phyloP scores from a whole-genome alignment of 2,113 vertebrate genomes.

The Terrapene triunguis region DNA sequence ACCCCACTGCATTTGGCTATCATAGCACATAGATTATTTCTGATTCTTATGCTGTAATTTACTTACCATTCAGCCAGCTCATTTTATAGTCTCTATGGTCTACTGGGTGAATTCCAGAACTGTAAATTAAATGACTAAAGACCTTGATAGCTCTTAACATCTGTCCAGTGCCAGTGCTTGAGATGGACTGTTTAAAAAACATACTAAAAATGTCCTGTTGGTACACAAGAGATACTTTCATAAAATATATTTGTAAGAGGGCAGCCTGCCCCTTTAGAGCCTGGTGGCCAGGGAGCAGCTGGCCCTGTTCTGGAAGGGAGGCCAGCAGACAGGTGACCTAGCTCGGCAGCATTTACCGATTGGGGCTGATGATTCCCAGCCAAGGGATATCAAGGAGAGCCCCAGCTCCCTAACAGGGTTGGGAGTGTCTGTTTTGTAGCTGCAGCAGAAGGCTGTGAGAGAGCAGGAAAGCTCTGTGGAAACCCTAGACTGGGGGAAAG shows the following conservation, averaged over 20 bases:
- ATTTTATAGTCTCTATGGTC: not conserved
- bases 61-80: not conserved
- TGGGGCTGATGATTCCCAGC: not conserved
- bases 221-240: not conserved
- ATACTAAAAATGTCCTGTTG: constrained; percentile 1
- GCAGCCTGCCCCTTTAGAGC: too few relatives aligned
- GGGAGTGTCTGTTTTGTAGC: not conserved
- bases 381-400: too few relatives aligned
- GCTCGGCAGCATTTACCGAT: not conserved
- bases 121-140: constrained; percentile 32
- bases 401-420: not conserved
- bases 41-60: not conserved
- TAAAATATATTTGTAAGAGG: not conserved
- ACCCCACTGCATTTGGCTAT: not conserved
- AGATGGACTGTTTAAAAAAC: constrained; percentile 44
- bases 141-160: not conserved
- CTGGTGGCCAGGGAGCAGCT: not conserved
- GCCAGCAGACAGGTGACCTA: not conserved
- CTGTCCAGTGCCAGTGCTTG: not conserved
- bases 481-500: too few relatives aligned
- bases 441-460: not conserved
- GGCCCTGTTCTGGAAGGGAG: not conserved
- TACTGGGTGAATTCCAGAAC: constrained; percentile 26
- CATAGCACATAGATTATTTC: not conserved
- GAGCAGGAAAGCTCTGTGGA: not conserved